Conservation (phyloP, 1,140 invertebrate species). For the Whitmania pigra region DNA sequence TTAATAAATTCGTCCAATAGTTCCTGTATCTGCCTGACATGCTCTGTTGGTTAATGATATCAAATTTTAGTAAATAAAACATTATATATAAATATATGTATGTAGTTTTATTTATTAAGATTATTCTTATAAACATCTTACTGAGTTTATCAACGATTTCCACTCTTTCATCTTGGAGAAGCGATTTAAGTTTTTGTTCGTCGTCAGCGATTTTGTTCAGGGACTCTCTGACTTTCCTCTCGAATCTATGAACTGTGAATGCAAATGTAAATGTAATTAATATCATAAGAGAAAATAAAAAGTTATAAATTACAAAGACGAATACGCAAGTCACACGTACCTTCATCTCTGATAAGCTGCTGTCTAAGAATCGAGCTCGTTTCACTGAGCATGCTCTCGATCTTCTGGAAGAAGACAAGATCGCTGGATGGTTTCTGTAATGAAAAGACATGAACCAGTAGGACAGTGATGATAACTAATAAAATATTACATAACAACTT, state of each 20-base stretch:
- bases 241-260: conserved; percentile 51
- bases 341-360: conserved; percentile 75
- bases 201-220: conserved; percentile 86
- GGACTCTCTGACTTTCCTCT: conserved; percentile 91
- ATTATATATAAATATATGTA: too few relatives aligned
- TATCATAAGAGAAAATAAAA: neutral
- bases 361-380: conserved; percentile 88
- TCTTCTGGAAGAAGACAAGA: conserved; percentile 89
- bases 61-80: neutral
- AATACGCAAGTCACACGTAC: conserved; percentile 26
- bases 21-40: conserved; percentile 91
- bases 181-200: conserved; percentile 62
- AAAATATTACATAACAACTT: too few relatives aligned
- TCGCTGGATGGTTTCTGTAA: conserved; percentile 68
- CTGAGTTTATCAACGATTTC: conserved; percentile 75
- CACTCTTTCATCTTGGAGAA: conserved; percentile 80
- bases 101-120: neutral
- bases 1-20: conserved; percentile 92
- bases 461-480: neutral
- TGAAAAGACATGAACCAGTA: neutral
- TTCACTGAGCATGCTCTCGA: conserved; percentile 84
- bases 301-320: neutral
- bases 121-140: neutral
- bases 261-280: neutral
- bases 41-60: conserved; percentile 56